Base-by-base conservation (phyloP, 92 coral and sea anemone species). In the Nematostella vectensis region DNA sequence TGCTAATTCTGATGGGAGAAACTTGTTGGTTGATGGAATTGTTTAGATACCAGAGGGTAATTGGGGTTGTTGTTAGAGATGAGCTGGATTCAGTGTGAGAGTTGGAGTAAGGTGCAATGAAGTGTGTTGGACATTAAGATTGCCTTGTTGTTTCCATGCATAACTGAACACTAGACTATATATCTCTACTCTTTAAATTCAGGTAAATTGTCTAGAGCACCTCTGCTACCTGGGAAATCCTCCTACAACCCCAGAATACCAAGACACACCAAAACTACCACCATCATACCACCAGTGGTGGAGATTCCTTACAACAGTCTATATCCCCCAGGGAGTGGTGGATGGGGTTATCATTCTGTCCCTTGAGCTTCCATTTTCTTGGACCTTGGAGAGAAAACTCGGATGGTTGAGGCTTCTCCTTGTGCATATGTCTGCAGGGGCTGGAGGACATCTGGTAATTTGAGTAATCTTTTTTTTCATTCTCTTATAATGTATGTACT, bases 341-440 rank as follows among this genome's bases (percentile, higher is more conserved):
- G 85, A 79, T 59, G 58, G 71, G 27, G 21, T 59, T 11, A 18
- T 72, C n/a, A 27, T 71, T n/a, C 44, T 33, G 0, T 3, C 22
- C 15, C 18, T 72, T 8, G 75, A 62, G 25, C 24, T 72, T 8
- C 65, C 75, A 50, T 50, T 79, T 1, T 25, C 48, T 3, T 48
- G 73, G 74, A 17, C 59, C 22, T 69, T 59, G 39, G 85, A 79
- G 43, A 53, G 49, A 38, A 65, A 54, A 53, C 56, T 66, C 23
- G 85, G 85, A 21, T 79, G 70, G 85, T 47, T 79, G 54, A 75
- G 85, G 52, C 49, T 79, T 70, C 54, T 71, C 25, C 27, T 79
- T 10, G 63, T 79, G 48, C 67, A 79, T 30, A 60, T 61, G 17
- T 63, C 76, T 11, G 68, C 80, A 53, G 85, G 85, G 2, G 80